Evolutionary conservation across 2,113 vertebrate species (phyloP), one percentile per base, ranked within the genome.

Genomic region (Cyprinodon tularosa): DNA sequence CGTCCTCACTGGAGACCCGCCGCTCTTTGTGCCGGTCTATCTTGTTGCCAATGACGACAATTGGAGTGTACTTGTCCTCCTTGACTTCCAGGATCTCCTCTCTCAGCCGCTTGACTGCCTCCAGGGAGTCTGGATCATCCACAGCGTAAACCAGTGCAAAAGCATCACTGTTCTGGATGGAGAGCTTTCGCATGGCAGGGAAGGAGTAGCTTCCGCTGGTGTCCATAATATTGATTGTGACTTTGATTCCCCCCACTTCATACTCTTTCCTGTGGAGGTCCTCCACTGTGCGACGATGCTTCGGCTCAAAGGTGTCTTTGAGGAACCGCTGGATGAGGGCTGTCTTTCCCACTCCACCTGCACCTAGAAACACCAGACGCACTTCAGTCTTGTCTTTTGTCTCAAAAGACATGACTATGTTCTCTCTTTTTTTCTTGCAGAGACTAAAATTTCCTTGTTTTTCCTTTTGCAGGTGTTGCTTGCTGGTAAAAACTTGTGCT

Each of bases 191-290:
- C 96, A 97, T 97, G 77, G 96, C 96, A 0, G 96, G 96, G 91
- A 98, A 98, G 70, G 96, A 96, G 90, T 97, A 98, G 83, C 96
- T 98, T 50, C 96, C 96, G 0, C 96, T 96, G 85, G 96, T 97
- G 94, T 98, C 96, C 95, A 97, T 93, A 88, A 98, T 96, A 78
- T 95, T 95, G 78, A 98, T 90, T 81, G 90, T 96, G 77, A 98
- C 92, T 50, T 93, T 96, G 73, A 93, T 80, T 2, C 96, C 96
- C 0, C 91, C 93, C 71, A 96, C 93, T 77, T 96, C 94, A 0
- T 96, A 96, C 89, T 97, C 96, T 84, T 94, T 95, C 91, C 95
- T 95, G 94, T 98, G 96, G 77, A 97, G 94, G 92, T 98, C 96
- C 91, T 98, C 96, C 80, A 98, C 96, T 0, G 96, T 98, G 74